Conservation (phyloP, 37 sponge, comb jelly and placozoan genomes). For the Halisarca cf. caerulea region DNA sequence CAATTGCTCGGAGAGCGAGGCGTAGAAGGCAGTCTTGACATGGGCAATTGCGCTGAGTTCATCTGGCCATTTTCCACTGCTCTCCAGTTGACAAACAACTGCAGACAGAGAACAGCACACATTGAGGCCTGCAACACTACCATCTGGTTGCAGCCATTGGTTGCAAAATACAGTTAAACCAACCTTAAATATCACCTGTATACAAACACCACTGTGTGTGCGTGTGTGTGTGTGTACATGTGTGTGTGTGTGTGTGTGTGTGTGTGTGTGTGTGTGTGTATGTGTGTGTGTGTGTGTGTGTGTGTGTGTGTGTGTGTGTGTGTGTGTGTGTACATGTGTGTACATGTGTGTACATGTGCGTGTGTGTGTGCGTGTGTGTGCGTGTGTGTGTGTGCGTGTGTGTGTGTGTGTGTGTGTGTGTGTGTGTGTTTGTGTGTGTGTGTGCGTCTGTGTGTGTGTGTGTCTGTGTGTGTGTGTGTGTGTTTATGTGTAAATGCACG, state of each 20-base stretch:
- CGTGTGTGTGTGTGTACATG: not conserved
- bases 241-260: slow-evolving; percentile 16
- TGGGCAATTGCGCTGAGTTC: slow-evolving; percentile 78
- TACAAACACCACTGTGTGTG: not conserved
- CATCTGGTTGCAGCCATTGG: not conserved
- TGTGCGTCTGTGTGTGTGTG: too few relatives aligned
- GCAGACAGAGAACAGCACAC: not conserved
- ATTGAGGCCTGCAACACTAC: too few relatives aligned
- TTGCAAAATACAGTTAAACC: not conserved
- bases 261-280: too few relatives aligned
- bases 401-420: too few relatives aligned
- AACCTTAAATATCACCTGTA: not conserved
- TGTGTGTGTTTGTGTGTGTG: too few relatives aligned
- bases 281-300: too few relatives aligned
- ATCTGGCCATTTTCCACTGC: slow-evolving; percentile 98
- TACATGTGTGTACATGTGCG: not conserved
- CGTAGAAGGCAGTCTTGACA: slow-evolving; percentile 89
- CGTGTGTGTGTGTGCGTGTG: too few relatives aligned
- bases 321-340: too few relatives aligned
- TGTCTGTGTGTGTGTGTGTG: too few relatives aligned
- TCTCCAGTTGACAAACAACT: slow-evolving; percentile 90
- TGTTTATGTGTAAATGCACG: too few relatives aligned
- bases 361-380: too few relatives aligned
- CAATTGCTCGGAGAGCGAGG: slow-evolving; percentile 62
- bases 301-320: not conserved